These are phyloP conservation scores for Elanoides forficatus DNA, from an alignment of 2,113 vertebrate species.

Conservation along the genomic window DNA sequence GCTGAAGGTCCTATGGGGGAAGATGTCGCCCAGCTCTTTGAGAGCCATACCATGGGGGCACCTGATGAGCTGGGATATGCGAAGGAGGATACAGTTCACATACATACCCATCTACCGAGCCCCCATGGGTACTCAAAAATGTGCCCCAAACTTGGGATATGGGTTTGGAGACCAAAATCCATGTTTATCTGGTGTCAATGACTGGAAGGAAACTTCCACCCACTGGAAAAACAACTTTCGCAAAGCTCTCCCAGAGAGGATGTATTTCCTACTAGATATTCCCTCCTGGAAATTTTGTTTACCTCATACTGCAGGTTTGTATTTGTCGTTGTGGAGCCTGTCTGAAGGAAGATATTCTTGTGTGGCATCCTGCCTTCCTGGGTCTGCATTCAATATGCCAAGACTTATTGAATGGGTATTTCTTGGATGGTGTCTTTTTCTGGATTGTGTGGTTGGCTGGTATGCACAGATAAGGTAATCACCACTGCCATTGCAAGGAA, in stretches of 20 bases:
- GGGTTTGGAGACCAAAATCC: not conserved
- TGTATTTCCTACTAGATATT: not conserved
- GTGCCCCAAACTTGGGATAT: not conserved
- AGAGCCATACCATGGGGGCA: not conserved
- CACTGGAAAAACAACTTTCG: not conserved
- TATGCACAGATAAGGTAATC: conserved; percentile 52
- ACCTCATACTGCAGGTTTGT: not conserved
- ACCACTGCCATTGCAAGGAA: not conserved
- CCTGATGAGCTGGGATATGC: not conserved
- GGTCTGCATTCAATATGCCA: not conserved
- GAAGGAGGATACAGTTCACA: not conserved
- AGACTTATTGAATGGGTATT: conserved; percentile 15
- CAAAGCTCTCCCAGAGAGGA: not conserved
- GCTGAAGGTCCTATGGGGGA: not conserved
- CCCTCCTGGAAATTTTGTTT: not conserved
- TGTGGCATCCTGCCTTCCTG: not conserved
- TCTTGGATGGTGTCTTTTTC: conserved; percentile 34
- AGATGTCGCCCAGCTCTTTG: fast-evolving
- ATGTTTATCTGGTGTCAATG: not conserved
- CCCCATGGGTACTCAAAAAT: not conserved
- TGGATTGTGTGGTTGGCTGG: conserved; percentile 32
- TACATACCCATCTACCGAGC: not conserved
- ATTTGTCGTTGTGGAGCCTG: not conserved
- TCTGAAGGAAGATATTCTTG: conserved; percentile 21
- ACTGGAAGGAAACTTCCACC: not conserved